These are phyloP conservation scores for Proteles cristata DNA, from an alignment of 2,113 vertebrate species.

Conservation along the genomic window DNA sequence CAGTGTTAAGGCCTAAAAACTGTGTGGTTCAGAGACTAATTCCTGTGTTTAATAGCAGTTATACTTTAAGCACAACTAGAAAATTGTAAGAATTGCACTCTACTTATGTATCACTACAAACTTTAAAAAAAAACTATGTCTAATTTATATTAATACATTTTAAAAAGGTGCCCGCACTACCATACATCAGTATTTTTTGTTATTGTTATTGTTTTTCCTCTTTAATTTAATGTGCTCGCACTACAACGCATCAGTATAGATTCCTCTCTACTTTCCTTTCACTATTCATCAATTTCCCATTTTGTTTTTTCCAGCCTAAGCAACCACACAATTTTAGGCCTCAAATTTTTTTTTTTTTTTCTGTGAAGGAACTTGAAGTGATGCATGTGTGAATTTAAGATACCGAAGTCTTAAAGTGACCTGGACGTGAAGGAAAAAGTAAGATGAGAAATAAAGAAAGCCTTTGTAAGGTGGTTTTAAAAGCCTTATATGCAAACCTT, in stretches of 20 bases:
- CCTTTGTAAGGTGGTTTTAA: constrained; percentile 99
- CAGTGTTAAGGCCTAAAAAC: constrained; percentile 99
- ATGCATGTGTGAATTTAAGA: constrained; percentile 96
- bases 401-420: constrained; percentile 96
- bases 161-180: constrained; percentile 93
- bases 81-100: constrained; percentile 99
- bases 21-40: constrained; percentile 99
- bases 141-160: constrained; percentile 99
- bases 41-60: constrained; percentile 99
- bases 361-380: constrained; percentile 96
- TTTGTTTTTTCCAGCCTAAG: constrained; percentile 90
- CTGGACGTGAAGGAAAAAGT: constrained; percentile 94
- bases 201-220: constrained; percentile 88
- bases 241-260: constrained; percentile 96
- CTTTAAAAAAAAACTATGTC: constrained; percentile 96
- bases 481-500: constrained; percentile 99
- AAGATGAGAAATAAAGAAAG: constrained; percentile 93
- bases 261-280: constrained; percentile 92
- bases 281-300: constrained; percentile 90
- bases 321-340: constrained; percentile 99
- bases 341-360: constrained; percentile 88
- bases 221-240: constrained; percentile 94
- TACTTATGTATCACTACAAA: constrained; percentile 99
- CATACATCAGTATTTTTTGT: constrained; percentile 91
- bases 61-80: constrained; percentile 99